These are phyloP conservation scores for Mionectes olivaceus DNA, from an alignment of 2,797 vertebrate species.

Conservation along the genomic window DNA sequence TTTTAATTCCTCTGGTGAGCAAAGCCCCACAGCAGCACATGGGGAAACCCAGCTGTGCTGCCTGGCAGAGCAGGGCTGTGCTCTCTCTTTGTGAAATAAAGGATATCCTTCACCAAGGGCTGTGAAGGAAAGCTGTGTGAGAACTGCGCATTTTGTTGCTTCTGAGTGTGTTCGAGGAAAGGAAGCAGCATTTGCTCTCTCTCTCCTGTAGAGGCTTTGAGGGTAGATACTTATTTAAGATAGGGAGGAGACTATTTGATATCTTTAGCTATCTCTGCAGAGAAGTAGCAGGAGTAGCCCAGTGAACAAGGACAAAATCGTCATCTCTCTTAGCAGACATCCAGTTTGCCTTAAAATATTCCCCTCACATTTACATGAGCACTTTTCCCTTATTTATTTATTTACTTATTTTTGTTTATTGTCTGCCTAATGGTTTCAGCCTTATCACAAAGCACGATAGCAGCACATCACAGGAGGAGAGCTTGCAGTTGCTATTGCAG, in stretches of 20 bases:
- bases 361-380: neutral
- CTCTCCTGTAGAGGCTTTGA: neutral
- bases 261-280: neutral
- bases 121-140: neutral
- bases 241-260: neutral
- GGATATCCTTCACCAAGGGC: neutral
- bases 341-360: neutral
- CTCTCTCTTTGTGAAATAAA: neutral
- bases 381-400: neutral
- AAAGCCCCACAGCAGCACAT: neutral
- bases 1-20: neutral
- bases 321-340: neutral
- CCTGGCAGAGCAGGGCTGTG: neutral
- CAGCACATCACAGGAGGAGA: neutral
- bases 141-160: neutral
- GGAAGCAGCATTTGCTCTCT: neutral
- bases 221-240: neutral
- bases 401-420: neutral
- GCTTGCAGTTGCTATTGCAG: neutral
- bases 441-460: constrained; percentile 2
- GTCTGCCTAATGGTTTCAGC: constrained; percentile 18
- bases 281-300: neutral
- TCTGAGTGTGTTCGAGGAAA: neutral
- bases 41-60: neutral
- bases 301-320: neutral